Conservation (phyloP, 2,888 invertebrate species). For the Seira ritae region DNA sequence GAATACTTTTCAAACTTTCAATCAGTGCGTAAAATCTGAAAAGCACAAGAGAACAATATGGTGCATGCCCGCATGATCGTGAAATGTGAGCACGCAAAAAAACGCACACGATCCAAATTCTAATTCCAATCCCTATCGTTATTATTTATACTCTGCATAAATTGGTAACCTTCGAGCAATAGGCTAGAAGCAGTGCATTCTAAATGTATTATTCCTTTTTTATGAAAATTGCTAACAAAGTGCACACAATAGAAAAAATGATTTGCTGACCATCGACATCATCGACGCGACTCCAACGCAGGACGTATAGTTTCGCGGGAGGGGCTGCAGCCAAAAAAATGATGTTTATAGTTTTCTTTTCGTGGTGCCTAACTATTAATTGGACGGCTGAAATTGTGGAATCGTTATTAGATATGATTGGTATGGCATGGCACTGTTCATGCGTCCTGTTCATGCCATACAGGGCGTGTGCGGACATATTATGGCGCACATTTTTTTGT, state of each 20-base stretch:
- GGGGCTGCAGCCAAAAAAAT: too few species aligned
- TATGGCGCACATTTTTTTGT: background rate
- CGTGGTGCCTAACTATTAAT: too few species aligned
- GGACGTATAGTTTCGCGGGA: background rate
- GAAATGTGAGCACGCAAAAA: too few species aligned
- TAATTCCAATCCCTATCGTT: background rate
- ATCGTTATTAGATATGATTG: background rate
- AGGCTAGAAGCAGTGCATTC: background rate
- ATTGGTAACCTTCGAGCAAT: background rate
- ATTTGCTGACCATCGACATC: slow-evolving; percentile 24
- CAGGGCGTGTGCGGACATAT: slow-evolving; percentile 50
- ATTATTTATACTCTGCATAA: background rate
- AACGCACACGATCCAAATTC: too few species aligned
- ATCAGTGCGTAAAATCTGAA: slow-evolving; percentile 50
- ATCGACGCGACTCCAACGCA: background rate
- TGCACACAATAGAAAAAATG: too few species aligned
- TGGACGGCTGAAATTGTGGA: background rate
- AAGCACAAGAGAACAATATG: background rate
- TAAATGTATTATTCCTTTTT: background rate
- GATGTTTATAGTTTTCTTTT: too few species aligned
- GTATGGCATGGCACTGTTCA: slow-evolving; percentile 23
- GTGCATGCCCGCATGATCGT: background rate
- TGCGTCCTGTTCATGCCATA: slow-evolving; percentile 36
- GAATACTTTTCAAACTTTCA: slow-evolving; percentile 32
- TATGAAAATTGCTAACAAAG: too few species aligned